A percentile compares a stretch with the other conserved stretches of the same genome.
Conservation (phyloP, 2,888 invertebrate species). For the Conchocele bisecta region DNA sequence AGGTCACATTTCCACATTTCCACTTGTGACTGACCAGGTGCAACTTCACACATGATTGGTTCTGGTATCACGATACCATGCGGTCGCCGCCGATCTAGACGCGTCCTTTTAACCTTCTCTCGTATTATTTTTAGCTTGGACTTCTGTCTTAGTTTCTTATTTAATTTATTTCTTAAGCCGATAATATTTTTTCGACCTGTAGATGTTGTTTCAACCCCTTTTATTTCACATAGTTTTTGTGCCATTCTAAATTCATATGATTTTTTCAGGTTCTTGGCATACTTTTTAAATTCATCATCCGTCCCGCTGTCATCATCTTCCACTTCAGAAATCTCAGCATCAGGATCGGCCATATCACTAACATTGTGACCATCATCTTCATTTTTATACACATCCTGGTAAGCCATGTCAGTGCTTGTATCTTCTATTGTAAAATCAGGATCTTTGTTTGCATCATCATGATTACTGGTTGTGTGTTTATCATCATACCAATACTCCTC, state of each 20-base stretch:
- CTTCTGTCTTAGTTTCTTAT: not conserved
- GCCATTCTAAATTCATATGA: too few relatives aligned
- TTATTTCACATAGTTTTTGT: too few relatives aligned
- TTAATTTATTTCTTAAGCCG: not conserved
- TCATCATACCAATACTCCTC: not conserved
- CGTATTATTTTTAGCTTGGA: not conserved
- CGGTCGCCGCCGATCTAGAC: too few relatives aligned
- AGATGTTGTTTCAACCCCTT: too few relatives aligned
- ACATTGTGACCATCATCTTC: not conserved
- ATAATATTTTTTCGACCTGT: too few relatives aligned
- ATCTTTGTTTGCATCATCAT: not conserved
- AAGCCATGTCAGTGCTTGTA: too few relatives aligned
- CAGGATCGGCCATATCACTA: not conserved
- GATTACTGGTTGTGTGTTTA: too few relatives aligned
- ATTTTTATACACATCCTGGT: too few relatives aligned
- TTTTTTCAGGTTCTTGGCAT: too few relatives aligned
- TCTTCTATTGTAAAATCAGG: not conserved
- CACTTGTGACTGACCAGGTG: not conserved
- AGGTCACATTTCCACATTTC: not conserved
- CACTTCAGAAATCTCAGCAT: not conserved
- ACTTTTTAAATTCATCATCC: too few relatives aligned
- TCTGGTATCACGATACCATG: slow-evolving; percentile 4
- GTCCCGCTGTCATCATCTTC: too few relatives aligned
- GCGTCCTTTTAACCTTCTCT: too few relatives aligned
- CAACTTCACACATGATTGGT: not conserved